These are phyloP conservation scores for Acanthosepion esculentum DNA, from an alignment of 2,888 invertebrate genomes.

Conservation along the genomic window DNA sequence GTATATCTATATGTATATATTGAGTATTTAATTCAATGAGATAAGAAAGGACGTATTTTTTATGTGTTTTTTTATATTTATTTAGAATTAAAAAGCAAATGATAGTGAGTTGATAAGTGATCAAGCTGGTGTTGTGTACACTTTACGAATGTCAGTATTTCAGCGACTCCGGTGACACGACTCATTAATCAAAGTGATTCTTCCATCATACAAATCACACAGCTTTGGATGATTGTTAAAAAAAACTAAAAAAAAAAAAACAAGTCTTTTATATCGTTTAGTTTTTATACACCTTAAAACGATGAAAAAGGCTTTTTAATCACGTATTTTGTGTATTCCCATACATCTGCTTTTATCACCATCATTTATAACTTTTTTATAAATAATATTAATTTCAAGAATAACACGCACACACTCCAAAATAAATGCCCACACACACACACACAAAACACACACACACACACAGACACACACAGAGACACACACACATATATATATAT, in stretches of 20 bases:
- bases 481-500: neutral
- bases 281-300: neutral
- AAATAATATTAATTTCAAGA: neutral
- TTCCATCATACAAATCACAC: neutral
- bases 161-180: neutral
- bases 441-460: no score
- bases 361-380: neutral
- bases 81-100: neutral
- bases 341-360: neutral
- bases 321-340: neutral
- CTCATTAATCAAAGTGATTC: conserved; percentile 7
- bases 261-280: neutral
- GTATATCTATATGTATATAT: neutral
- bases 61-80: neutral
- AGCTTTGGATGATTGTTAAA: neutral
- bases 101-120: neutral
- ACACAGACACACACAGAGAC: neutral
- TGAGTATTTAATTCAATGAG: no score
- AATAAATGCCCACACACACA: no score
- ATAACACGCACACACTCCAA: neutral
- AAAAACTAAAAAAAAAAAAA: neutral
- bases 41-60: neutral
- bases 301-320: neutral
- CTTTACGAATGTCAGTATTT: neutral
- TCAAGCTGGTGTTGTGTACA: neutral